phyloP scores from a whole-genome alignment of 2,113 vertebrate genomes.

The Chlorocebus sabaeus region DNA sequence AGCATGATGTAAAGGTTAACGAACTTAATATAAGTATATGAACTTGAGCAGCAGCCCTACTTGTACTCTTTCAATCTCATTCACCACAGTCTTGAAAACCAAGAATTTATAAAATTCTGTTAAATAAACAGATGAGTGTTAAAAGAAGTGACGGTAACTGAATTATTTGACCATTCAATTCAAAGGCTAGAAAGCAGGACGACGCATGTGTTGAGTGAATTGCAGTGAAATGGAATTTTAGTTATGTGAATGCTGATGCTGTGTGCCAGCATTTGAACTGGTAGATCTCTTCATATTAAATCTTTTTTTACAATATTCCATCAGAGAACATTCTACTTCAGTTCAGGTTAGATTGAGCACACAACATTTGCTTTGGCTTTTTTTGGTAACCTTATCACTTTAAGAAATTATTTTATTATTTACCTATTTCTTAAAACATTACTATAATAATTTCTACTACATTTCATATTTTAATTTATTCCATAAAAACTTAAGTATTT shows the following conservation, averaged over 20 bases:
- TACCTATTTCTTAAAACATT: neutral
- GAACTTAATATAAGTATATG: neutral
- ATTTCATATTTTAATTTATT: conserved; percentile 8
- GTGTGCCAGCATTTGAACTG: neutral
- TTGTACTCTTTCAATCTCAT: neutral
- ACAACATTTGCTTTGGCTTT: neutral
- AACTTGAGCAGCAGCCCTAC: neutral
- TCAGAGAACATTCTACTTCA: neutral
- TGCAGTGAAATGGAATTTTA: neutral
- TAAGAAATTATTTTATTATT: conserved; percentile 27
- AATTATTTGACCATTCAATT: neutral
- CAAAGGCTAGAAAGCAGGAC: neutral
- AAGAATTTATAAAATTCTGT: neutral
- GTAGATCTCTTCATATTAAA: neutral
- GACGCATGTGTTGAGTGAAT: neutral
- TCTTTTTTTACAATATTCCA: neutral
- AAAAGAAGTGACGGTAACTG: neutral
- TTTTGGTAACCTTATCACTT: conserved; percentile 53
- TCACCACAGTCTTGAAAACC: neutral
- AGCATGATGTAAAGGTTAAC: neutral
- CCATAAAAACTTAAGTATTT: neutral
- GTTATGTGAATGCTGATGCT: neutral
- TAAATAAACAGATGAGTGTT: neutral
- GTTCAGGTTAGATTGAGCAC: neutral
- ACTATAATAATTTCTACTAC: neutral